Percentiles rank a stretch among this genome's conserved stretches.
Conservation (phyloP, 2,797 vertebrate species). For the Pangasius sanitwongsei region DNA sequence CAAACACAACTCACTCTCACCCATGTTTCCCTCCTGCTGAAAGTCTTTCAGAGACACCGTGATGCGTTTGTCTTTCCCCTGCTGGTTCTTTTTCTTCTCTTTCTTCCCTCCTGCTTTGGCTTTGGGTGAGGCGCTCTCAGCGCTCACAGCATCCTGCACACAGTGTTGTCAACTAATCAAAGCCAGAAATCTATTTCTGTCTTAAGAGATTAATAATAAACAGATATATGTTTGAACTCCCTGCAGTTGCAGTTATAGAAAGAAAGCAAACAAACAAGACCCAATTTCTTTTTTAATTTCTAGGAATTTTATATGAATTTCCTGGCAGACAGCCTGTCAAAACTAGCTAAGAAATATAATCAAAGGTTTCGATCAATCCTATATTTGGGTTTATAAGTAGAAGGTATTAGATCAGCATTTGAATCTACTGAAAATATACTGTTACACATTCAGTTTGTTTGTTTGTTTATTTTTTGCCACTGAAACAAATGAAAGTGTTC, state of each 20-base stretch:
- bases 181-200: neutral
- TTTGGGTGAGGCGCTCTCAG: constrained; percentile 80
- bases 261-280: neutral
- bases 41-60: constrained; percentile 93
- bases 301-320: neutral
- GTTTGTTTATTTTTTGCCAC: no score
- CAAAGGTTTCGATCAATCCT: neutral
- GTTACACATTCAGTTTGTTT: no score
- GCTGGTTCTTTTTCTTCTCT: constrained; percentile 89
- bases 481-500: neutral
- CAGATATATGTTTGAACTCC: neutral
- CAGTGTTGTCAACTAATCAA: constrained; percentile 22
- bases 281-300: neutral
- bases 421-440: no score
- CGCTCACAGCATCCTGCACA: constrained; percentile 72
- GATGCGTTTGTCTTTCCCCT: constrained; percentile 88
- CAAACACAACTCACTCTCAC: constrained; percentile 43
- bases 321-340: neutral
- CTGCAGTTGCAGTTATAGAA: neutral
- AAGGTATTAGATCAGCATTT: no score
- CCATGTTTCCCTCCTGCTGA: constrained; percentile 82
- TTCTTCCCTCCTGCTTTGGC: constrained; percentile 84
- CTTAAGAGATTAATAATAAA: no score
- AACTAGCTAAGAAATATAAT: neutral
- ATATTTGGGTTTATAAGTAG: neutral